Evolutionary conservation across 2,888 invertebrate species (phyloP), one percentile per base, ranked within the genome.

Genomic region (Rhodophaea formosa): DNA sequence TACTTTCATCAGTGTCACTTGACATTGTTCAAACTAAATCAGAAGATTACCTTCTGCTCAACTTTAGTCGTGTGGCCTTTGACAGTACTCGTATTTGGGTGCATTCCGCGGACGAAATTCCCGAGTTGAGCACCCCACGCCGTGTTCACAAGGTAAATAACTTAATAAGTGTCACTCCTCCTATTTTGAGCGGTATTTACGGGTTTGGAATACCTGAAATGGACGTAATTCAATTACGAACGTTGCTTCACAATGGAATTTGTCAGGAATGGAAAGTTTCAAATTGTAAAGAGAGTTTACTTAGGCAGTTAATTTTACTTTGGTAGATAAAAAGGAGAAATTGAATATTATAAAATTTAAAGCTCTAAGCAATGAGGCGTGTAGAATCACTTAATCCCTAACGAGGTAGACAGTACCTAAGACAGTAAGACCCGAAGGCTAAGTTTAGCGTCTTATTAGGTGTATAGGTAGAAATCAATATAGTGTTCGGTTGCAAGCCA

Each of bases 41-140:
- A 51, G 16, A 51, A 29, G 12, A 17, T 35, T 1, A 17, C 51
- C 17, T 51, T 51, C 35, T 51, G 51, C 1, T 12, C 3, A 16
- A 17, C 15, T 51, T 35, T 51, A 35, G 16, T 35, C 1, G 12
- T 2, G 12, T 35, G 69, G 69, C 75, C 75, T 80, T 82, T 77
- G 76, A 76, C 75, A 79, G 81, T 71, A n/a, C n/a, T n/a, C n/a
- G n/a, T n/a, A 74, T 51, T 35, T 35, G 74, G 74, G 76, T 77
- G 79, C 83, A 88, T 88, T 83, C 87, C 80, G 64, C 66, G 69
- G 67, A 77, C 79, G 70, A 78, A 78, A 84, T 84, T 79, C 83
- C 79, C 69, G 67, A 65, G 69, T 74, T 67, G 63, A 62, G 51
- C 59, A 61, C 61, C 23, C 61, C 63, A 64, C 63, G 65, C 67